phyloP scores from a whole-genome alignment of 2,113 vertebrate genomes.

The Erpornis zantholeuca region DNA sequence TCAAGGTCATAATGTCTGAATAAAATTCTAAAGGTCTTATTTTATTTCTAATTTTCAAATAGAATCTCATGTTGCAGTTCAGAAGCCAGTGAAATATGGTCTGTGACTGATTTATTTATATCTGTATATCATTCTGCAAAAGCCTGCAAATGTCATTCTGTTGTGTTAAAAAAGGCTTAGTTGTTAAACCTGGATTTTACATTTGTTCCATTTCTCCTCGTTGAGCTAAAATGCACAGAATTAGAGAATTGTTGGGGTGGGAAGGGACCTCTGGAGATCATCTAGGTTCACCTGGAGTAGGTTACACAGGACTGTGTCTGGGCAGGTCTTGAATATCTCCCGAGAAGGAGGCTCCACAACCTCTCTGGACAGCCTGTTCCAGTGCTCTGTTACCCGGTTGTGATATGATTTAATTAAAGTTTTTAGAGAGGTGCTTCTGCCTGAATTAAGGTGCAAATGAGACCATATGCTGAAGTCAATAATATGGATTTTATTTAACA shows the following conservation, averaged over 20 bases:
- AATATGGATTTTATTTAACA: not conserved
- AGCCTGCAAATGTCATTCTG: not conserved
- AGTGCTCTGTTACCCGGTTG: not conserved
- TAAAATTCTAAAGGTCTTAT: not conserved
- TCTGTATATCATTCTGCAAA: not conserved
- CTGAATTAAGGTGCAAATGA: not conserved
- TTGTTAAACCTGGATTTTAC: not conserved
- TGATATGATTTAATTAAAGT: not conserved
- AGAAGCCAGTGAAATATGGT: not conserved
- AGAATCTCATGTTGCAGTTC: not conserved
- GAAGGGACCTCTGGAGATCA: not conserved
- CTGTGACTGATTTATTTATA: not conserved
- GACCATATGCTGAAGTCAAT: not conserved
- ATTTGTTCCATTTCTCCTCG: not conserved
- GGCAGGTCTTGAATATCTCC: not conserved
- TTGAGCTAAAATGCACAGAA: not conserved
- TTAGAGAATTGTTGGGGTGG: not conserved
- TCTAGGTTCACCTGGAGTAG: not conserved
- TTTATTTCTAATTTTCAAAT: not conserved
- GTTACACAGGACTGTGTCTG: rapidly evolving
- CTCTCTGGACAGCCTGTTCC: not conserved
- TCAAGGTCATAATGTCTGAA: not conserved
- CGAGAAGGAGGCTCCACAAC: not conserved
- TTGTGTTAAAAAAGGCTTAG: not conserved
- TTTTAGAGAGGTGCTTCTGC: not conserved